Evolutionary conservation across 2,113 vertebrate species (phyloP), one percentile per base, ranked within the genome.

Genomic region (Notechis scutatus): DNA sequence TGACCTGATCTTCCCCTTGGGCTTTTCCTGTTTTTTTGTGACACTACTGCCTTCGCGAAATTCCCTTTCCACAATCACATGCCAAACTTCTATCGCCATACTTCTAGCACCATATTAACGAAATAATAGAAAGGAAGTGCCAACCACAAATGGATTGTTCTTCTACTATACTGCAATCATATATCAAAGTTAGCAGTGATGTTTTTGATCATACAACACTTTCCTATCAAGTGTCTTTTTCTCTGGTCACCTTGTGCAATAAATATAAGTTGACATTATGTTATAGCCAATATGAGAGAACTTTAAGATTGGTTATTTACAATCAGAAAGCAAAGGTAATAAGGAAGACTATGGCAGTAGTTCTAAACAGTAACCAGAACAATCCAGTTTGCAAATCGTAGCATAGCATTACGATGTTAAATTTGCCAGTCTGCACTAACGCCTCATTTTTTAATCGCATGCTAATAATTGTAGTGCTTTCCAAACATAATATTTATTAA

Each of bases 401-500:
- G 39, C n/a, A 93, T 89, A 23, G 23, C 24, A 91, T 85, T 50
- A 93, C 87, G 23, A 90, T 94, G 96, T 95, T 90, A 93, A 92
- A 95, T 91, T 90, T 92, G 90, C 87, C 93, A 94, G 94, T 95
- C 69, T 89, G 85, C 14, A 92, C 14, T 96, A 69, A 95, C 93
- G 94, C 93, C 88, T 90, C 93, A 86, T 95, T 95, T 81, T 64
- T 81, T 95, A 94, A 92, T 92, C 86, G 94, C 94, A 39, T 61
- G 91, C 9, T 56, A 94, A 87, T 92, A 94, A 57, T 92, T 94
- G 90, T 91, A 93, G 93, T 94, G 64, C 91, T 92, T 96, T 96
- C 94, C 57, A 95, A 95, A 89, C 93, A 55, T 64, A 94, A 47
- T 90, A 95, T 92, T 95, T 91, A 91, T 90, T 91, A 94, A 96